Base-by-base conservation (phyloP, 2,113 vertebrate genomes). In the Corythaixoides concolor region DNA sequence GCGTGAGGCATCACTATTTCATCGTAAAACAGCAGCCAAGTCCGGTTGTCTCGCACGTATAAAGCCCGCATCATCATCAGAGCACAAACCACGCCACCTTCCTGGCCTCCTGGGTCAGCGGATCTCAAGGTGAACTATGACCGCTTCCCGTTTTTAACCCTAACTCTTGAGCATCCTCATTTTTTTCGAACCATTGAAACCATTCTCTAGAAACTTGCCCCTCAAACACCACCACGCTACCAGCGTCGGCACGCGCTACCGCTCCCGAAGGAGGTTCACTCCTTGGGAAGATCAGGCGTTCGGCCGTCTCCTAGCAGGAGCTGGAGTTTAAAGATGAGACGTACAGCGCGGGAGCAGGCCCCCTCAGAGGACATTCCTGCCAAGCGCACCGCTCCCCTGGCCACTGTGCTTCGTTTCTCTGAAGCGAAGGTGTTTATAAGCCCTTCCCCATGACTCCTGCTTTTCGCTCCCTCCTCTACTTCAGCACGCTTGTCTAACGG, bases 191-290 rank as follows among this genome's bases (percentile, higher is more conserved):
- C 39, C 39, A 39, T 39, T 28, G n/a, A 76, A 88, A 59, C 18
- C 37, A 28, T 62, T 17, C 72, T 85, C 64, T 18, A 23, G 33
- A 50, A 73, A 72, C 2, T 17, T 35, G 11, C 26, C 35, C 27
- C 58, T 49, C 37, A 67, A 45, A 43, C 4, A 2, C 17, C 5
- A 50, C 50, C 1, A 0, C 5, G 21, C 27, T n/a, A 27, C 28
- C 85, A 73, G 49, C 3, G 26, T 8, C 13, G 66, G 32, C 63
- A 30, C 26, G 59, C 15, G 2, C 24, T 43, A 24, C 68, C 58
- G 72, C 58, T 64, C 80, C 13, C 49, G 18, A 22, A 75, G 69
- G 33, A 56, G 11, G 6, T 35, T 59, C 43, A 47, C 12, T 68
- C 33, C 50, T 16, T 58, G 33, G 37, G 49, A 43, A 92, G 49